Conservation (phyloP, 1,140 invertebrate species). For the Drosophila bifasciata region DNA sequence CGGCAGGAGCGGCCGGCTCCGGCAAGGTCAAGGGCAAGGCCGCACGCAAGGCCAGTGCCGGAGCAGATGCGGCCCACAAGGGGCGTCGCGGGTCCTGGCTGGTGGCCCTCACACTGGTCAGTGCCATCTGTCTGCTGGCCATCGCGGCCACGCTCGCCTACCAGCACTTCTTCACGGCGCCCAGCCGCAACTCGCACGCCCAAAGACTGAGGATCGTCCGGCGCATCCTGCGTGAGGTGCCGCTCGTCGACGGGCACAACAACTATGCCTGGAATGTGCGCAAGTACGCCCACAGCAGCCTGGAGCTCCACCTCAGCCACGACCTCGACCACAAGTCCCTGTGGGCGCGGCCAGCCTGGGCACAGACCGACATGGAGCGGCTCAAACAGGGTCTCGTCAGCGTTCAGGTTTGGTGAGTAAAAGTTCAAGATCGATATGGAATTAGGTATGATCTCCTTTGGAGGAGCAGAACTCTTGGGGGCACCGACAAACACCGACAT, state of each 20-base stretch:
- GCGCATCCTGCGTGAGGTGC: slow-evolving; percentile 86
- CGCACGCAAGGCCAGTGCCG: slow-evolving; percentile 47
- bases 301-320: slow-evolving; percentile 90
- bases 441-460: too few species aligned
- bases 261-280: slow-evolving; percentile 94
- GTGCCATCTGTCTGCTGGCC: slow-evolving; percentile 72
- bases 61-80: slow-evolving; percentile 46
- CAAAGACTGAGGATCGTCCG: slow-evolving; percentile 86
- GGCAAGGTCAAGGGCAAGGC: slow-evolving; percentile 54
- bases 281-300: slow-evolving; percentile 92
- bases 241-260: slow-evolving; percentile 91
- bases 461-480: too few species aligned
- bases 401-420: slow-evolving; percentile 89
- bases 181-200: slow-evolving; percentile 85
- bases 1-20: slow-evolving; percentile 37
- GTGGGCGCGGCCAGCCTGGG: slow-evolving; percentile 92
- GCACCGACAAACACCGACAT: too few species aligned
- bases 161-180: slow-evolving; percentile 84
- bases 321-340: slow-evolving; percentile 90
- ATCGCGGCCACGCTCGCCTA: slow-evolving; percentile 76
- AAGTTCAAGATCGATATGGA: not conserved
- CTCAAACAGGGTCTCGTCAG: slow-evolving; percentile 92
- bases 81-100: slow-evolving; percentile 71
- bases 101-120: slow-evolving; percentile 70
- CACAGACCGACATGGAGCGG: slow-evolving; percentile 95